These are phyloP conservation scores for Toxotes lorentzi DNA, from an alignment of 2,797 vertebrate genomes.

Conservation along the genomic window DNA sequence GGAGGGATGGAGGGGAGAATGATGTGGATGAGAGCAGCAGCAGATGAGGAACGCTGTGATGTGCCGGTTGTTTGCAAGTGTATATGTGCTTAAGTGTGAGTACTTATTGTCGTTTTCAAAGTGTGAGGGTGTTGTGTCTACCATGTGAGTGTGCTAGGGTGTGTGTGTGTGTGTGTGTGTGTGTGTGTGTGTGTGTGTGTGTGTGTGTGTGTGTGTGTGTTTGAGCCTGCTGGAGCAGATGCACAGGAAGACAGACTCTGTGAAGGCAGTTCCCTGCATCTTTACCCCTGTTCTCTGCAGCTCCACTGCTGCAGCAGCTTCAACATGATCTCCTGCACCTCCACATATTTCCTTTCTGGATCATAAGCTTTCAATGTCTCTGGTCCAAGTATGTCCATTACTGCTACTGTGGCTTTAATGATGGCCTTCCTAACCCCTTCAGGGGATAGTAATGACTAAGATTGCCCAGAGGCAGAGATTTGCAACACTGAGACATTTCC, in stretches of 20 bases:
- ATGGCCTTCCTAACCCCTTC: not conserved
- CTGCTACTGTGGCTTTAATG: conserved; percentile 30
- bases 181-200: not conserved
- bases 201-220: conserved; percentile 20
- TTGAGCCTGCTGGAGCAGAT: conserved; percentile 49
- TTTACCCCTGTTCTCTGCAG: conserved; percentile 31
- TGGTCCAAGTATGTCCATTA: not conserved
- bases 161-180: conserved; percentile 6
- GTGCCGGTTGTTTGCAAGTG: conserved; percentile 26
- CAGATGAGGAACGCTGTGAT: conserved; percentile 39
- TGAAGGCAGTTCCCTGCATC: conserved; percentile 50
- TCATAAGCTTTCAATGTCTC: conserved; percentile 20
- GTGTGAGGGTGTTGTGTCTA: conserved; percentile 54
- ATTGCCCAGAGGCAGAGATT: conserved; percentile 25
- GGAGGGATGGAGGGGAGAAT: conserved; percentile 33
- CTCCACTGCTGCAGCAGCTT: conserved; percentile 34
- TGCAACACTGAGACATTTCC: conserved; percentile 15
- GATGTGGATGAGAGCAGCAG: conserved; percentile 50
- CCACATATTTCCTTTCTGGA: conserved; percentile 8
- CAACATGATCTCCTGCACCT: conserved; percentile 20
- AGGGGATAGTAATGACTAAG: conserved; percentile 40
- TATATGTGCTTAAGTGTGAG: conserved; percentile 36
- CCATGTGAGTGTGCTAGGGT: conserved; percentile 1
- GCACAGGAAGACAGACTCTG: conserved; percentile 49
- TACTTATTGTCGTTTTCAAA: conserved; percentile 36